Conservation (phyloP, 1,140 invertebrate species). For the Hyles vespertilio region DNA sequence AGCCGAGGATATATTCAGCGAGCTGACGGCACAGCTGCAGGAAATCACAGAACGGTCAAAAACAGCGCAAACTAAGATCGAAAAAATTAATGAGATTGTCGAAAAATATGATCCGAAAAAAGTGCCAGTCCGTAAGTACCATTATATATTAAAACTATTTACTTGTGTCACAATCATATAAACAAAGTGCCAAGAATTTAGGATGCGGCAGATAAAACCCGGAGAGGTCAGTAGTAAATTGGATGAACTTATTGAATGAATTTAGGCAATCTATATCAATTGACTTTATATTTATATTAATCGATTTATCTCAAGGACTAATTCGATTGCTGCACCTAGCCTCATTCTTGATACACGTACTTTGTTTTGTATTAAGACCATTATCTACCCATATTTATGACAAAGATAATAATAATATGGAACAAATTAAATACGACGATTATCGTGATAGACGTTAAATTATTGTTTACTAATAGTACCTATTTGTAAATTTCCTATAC, state of each 20-base stretch:
- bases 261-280: slow-evolving; percentile 6
- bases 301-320: slow-evolving; percentile 1
- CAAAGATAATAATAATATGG: too few relatives aligned
- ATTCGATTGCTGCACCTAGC: slow-evolving; percentile 3
- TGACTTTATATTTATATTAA: slow-evolving; percentile 5
- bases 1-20: slow-evolving; percentile 86
- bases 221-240: slow-evolving; percentile 3
- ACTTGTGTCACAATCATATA: too few relatives aligned
- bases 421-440: too few relatives aligned
- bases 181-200: slow-evolving; percentile 1
- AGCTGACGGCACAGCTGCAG: slow-evolving; percentile 82
- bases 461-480: too few relatives aligned
- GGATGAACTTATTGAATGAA: slow-evolving; percentile 9
- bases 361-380: background rate
- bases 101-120: slow-evolving; percentile 84
- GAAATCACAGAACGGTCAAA: slow-evolving; percentile 81
- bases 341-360: too few relatives aligned
- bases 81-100: slow-evolving; percentile 78
- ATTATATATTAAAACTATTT: background rate
- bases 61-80: slow-evolving; percentile 79
- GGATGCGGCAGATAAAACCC: slow-evolving; percentile 1
- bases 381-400: background rate
- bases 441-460: too few relatives aligned
- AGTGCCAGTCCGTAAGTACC: slow-evolving; percentile 89
- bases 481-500: too few relatives aligned